Conservation (phyloP, 2,113 vertebrate genomes). For the Pangasianodon hypophthalmus region DNA sequence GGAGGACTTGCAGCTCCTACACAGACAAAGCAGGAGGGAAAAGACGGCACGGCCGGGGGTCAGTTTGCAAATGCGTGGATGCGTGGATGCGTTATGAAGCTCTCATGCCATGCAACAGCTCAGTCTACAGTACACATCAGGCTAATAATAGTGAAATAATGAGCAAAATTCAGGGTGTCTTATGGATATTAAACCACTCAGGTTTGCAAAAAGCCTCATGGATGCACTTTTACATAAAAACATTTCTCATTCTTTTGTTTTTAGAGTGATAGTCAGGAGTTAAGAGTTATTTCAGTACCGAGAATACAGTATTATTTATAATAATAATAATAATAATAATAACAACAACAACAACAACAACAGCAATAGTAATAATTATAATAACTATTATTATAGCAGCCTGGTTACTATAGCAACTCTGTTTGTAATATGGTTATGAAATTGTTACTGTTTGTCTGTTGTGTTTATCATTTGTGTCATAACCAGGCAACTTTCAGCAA, state of each 20-base stretch:
- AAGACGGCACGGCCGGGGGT: neutral
- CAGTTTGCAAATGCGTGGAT: no score
- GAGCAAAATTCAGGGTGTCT: no score
- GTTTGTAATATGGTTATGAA: neutral
- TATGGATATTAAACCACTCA: neutral
- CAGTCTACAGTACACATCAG: no score
- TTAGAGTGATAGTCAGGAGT: neutral
- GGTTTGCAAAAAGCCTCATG: neutral
- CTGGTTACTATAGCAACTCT: neutral
- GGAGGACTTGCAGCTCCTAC: conserved; percentile 70
- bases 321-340: neutral
- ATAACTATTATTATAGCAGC: neutral
- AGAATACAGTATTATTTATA: neutral
- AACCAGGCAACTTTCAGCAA: neutral
- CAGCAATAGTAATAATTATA: neutral
- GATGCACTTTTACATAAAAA: neutral
- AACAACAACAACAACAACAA: neutral
- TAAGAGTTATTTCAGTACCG: neutral
- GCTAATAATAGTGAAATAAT: no score
- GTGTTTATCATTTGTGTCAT: neutral
- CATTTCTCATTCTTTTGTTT: neutral
- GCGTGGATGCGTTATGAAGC: neutral
- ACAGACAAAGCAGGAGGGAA: neutral
- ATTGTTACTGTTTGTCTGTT: neutral
- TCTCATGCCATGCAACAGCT: neutral